phyloP scores from a whole-genome alignment of 2,888 invertebrate genomes.

The Microdon myrmicae region DNA sequence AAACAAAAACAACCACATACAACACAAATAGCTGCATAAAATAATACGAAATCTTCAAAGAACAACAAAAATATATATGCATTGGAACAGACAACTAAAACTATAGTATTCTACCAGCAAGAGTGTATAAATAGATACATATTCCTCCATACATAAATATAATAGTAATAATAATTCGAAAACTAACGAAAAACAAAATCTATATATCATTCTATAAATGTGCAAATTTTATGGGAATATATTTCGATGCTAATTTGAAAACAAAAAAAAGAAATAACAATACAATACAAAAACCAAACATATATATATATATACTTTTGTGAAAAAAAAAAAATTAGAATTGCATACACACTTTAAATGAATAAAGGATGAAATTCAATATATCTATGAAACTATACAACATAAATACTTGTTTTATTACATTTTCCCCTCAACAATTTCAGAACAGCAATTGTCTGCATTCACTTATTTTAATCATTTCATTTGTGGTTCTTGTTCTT shows the following conservation, averaged over 20 bases:
- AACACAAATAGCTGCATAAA: constrained; percentile 38
- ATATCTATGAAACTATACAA: constrained; percentile 51
- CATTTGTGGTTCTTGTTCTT: constrained; percentile 4
- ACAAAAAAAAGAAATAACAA: constrained; percentile 5
- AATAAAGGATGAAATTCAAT: too few relatives aligned
- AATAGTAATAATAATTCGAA: constrained; percentile 45
- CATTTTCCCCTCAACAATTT: constrained; percentile 45
- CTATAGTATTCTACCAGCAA: too few relatives aligned
- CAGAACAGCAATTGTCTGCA: constrained; percentile 41
- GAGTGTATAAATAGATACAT: too few relatives aligned
- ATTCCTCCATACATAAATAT: too few relatives aligned
- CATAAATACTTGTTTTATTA: constrained; percentile 51
- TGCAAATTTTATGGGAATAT: too few relatives aligned
- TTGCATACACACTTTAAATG: too few relatives aligned
- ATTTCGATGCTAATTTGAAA: constrained; percentile 19
- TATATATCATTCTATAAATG: too few relatives aligned
- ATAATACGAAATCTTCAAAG: constrained; percentile 22
- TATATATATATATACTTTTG: constrained; percentile 42
- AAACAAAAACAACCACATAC: constrained; percentile 12
- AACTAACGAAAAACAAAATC: constrained; percentile 22
- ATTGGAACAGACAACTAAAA: constrained; percentile 32
- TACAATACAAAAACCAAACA: constrained; percentile 26
- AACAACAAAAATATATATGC: constrained; percentile 18
- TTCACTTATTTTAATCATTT: constrained; percentile 2
- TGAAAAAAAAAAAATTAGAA: constrained; percentile 22